A percentile compares a stretch with the other conserved stretches of the same genome.
phyloP scores from a whole-genome alignment of 2,113 vertebrate species.

The Ageneiosus marmoratus region DNA sequence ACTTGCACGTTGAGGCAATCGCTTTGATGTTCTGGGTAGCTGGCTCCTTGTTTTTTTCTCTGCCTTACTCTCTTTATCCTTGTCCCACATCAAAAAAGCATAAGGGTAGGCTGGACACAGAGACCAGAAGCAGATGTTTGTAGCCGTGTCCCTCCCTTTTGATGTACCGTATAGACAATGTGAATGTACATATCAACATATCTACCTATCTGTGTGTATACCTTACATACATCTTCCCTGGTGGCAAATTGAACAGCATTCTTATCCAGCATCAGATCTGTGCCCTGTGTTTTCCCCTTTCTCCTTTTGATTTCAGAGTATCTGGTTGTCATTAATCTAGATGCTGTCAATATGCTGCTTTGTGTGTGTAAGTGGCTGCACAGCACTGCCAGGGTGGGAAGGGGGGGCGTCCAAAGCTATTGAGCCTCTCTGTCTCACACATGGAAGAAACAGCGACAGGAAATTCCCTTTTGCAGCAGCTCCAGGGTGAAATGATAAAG shows the following conservation, averaged over 20 bases:
- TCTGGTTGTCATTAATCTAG: slow-evolving; percentile 78
- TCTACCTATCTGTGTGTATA: slow-evolving; percentile 69
- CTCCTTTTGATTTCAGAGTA: slow-evolving; percentile 49
- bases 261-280: slow-evolving; percentile 39
- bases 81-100: slow-evolving; percentile 80
- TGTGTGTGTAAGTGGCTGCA: slow-evolving; percentile 70
- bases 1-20: slow-evolving; percentile 71
- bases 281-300: slow-evolving; percentile 18
- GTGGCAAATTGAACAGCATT: slow-evolving; percentile 43
- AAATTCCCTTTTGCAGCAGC: slow-evolving; percentile 75
- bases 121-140: slow-evolving; percentile 80
- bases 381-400: slow-evolving; percentile 48
- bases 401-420: slow-evolving; percentile 62
- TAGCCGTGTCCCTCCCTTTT: slow-evolving; percentile 61
- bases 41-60: slow-evolving; percentile 75
- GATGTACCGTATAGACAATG: slow-evolving; percentile 38
- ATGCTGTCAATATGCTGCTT: slow-evolving; percentile 72
- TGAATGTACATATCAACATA: slow-evolving; percentile 64
- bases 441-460: slow-evolving; percentile 77
- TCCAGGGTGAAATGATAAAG: slow-evolving; percentile 77
- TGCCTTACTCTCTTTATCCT: slow-evolving; percentile 69
- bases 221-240: not conserved
- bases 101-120: slow-evolving; percentile 60
- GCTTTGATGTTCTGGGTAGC: slow-evolving; percentile 82
- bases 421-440: slow-evolving; percentile 75